Base-by-base conservation (phyloP, 2,797 vertebrate species). In the Pangasius larnaudii region DNA sequence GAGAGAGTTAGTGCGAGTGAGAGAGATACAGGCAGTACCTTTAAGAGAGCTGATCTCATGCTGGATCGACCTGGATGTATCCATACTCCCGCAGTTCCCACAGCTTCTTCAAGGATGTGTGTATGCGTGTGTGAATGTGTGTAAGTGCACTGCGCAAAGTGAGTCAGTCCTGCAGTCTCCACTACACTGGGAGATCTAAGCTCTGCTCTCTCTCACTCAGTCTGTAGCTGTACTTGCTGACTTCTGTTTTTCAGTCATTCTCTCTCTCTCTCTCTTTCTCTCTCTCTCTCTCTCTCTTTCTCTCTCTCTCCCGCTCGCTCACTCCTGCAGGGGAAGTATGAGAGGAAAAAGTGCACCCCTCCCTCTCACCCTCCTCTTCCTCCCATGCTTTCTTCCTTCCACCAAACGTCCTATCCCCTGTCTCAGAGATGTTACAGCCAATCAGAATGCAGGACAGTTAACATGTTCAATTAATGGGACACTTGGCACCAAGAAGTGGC, bases 51-150 rank as follows among this genome's bases (percentile, higher is more conserved):
- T 91, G 91, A 92, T 98, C 95, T 98, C 97, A 0, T 97, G 96
- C 94, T 98, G 97, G 92, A 98, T 98, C 84, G 97, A 97, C 89
- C 97, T 92, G 2, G 93, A 95, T 36, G 94, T 92, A 92, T 98
- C 96, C 97, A 97, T 97, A 92, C 89, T 91, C 42, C 65, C 33
- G 82, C 63, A 71, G 79, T 72, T 87, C 63, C 82, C 49, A 85
- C 58, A 33, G 81, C 81, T 72, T 79, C 85, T 89, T 51, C 39
- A 59, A 30, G 22, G 46, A 74, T 81, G 56, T 14, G 46, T 51
- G 46, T 63, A 74, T 51, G n/a, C 46, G 27, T 63, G 30, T 46
- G 11, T 59, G 83, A 7, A 53, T 39, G 67, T 74, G 42, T 59
- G 88, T 18, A 58, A 14, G 82, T 83, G 77, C 61, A 81, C 86